A percentile compares a stretch with the other conserved stretches of the same genome.
These are phyloP conservation scores for Drosophila tropicalis DNA, from an alignment of 1,140 invertebrate species.

Conservation along the genomic window DNA sequence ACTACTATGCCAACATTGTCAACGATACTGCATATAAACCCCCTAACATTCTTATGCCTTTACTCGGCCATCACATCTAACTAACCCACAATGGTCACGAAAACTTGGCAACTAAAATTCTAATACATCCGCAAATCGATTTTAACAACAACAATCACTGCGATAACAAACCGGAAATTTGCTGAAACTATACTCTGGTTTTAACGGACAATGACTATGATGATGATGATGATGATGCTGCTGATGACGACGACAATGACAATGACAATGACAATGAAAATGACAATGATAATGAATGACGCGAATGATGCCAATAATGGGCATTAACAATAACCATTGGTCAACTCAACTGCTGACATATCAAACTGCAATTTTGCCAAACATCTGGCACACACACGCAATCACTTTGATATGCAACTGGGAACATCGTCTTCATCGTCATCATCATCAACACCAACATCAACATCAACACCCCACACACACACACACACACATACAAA, in stretches of 20 bases:
- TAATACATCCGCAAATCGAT: conserved; percentile 72
- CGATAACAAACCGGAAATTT: conserved; percentile 27
- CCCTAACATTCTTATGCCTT: conserved; percentile 4
- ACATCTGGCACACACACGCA: conserved; percentile 12
- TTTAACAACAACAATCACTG: conserved; percentile 34
- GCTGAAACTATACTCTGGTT: conserved; percentile 12
- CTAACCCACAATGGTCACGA: conserved; percentile 27
- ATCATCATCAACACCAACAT: conserved; percentile 25
- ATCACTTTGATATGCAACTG: conserved; percentile 56
- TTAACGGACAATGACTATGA: conserved; percentile 5
- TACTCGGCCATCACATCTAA: neutral
- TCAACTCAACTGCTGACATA: conserved; percentile 34
- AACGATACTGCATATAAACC: conserved; percentile 59
- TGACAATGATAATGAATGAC: conserved; percentile 56
- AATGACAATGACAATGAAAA: conserved; percentile 43
- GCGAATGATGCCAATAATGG: conserved; percentile 22
- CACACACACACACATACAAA: conserved; percentile 38
- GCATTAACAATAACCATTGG: conserved; percentile 21
- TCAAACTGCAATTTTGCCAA: conserved; percentile 64
- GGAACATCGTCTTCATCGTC: conserved; percentile 45
- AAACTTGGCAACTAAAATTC: conserved; percentile 60
- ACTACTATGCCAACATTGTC: conserved; percentile 56
- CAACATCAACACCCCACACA: conserved; percentile 21
- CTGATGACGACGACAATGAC: conserved; percentile 3
- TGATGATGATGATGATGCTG: conserved; percentile 3